phyloP scores from a whole-genome alignment of 2,888 invertebrate species.

The Stenodera caucasica region DNA sequence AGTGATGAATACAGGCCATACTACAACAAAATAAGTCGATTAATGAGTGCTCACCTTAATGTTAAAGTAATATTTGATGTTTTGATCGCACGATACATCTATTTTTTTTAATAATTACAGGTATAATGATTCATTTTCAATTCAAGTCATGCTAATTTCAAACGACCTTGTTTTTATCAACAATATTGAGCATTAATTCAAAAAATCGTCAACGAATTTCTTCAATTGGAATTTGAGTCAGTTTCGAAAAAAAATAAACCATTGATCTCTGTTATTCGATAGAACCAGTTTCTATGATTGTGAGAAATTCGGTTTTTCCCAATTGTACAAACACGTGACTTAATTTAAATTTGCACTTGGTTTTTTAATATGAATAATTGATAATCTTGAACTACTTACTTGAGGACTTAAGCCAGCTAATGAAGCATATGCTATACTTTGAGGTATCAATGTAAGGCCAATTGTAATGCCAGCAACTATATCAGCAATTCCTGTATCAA shows the following conservation, averaged over 20 bases:
- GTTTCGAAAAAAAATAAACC: too few species aligned
- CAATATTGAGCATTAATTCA: too few species aligned
- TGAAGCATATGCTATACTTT: constrained; percentile 75
- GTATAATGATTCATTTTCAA: too few species aligned
- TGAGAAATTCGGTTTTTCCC: not conserved
- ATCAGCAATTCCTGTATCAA: constrained; percentile 64
- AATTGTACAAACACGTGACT: too few species aligned
- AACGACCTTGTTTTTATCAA: too few species aligned
- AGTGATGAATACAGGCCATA: constrained; percentile 84
- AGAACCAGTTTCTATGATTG: too few species aligned
- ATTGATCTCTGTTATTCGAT: too few species aligned
- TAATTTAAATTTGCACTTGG: too few species aligned
- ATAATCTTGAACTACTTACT: constrained; percentile 58
- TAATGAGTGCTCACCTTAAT: not conserved
- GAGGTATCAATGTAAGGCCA: constrained; percentile 76
- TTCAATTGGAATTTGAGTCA: not conserved
- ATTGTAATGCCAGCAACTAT: constrained; percentile 76
- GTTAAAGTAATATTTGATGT: too few species aligned
- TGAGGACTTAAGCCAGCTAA: constrained; percentile 74
- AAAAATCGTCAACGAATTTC: constrained; percentile 6
- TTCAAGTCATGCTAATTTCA: too few species aligned
- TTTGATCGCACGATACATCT: not conserved
- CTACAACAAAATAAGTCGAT: constrained; percentile 56
- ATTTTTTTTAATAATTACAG: too few species aligned
- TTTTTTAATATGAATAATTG: too few species aligned